A percentile compares a stretch with the other conserved stretches of the same genome.
Conservation (phyloP, 37 sponge, comb jelly and placozoan genomes). For the Cliona cf. orientalis region DNA sequence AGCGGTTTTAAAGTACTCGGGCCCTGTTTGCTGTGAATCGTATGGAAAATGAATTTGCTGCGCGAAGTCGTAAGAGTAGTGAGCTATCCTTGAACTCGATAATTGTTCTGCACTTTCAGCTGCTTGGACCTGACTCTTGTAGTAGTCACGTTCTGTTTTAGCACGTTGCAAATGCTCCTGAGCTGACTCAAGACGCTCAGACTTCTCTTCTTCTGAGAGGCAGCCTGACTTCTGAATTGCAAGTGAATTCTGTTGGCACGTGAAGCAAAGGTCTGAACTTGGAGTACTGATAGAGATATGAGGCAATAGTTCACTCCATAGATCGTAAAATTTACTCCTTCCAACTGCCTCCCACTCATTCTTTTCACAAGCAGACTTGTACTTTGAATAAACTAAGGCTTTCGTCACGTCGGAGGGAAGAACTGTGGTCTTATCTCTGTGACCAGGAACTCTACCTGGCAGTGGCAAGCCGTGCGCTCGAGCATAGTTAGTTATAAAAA, state of each 20-base stretch:
- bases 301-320: not conserved
- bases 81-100: not conserved
- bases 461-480: not conserved
- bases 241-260: not conserved
- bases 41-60: not conserved
- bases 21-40: not conserved
- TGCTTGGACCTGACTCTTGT: not conserved
- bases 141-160: not conserved
- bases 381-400: not conserved
- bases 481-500: not conserved
- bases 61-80: not conserved
- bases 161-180: not conserved
- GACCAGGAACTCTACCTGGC: slow-evolving; percentile 5
- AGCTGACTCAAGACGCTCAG: not conserved
- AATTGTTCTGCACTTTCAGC: not conserved
- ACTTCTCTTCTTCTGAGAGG: not conserved
- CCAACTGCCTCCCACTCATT: not conserved
- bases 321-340: not conserved
- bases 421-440: not conserved
- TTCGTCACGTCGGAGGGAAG: not conserved
- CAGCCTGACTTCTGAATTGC: not conserved
- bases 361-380: not conserved
- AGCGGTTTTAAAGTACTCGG: not conserved
- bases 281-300: not conserved
- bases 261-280: not conserved